Evolutionary conservation across 2,113 vertebrate genomes (phyloP).

Genomic region (Pedetes capensis): DNA sequence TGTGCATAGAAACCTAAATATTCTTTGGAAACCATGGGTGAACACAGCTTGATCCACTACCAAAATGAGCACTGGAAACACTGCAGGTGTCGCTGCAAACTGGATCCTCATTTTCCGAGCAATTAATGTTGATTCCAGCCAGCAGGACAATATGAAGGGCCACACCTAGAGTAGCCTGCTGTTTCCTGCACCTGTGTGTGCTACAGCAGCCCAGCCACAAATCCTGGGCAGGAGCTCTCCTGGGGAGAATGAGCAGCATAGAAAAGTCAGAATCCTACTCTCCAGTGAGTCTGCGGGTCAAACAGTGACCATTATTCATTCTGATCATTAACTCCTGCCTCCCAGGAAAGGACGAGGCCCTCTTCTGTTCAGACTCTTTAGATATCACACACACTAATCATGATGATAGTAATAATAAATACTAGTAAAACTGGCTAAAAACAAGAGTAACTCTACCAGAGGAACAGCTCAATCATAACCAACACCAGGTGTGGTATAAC

Average conservation of each 20-base stretch:
- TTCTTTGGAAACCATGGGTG: background rate
- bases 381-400: background rate
- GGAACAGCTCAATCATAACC: background rate
- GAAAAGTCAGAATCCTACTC: background rate
- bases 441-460: background rate
- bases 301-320: background rate
- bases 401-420: background rate
- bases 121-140: constrained; percentile 53
- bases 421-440: background rate
- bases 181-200: background rate
- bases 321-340: constrained; percentile 28
- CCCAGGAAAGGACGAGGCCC: background rate
- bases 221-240: background rate
- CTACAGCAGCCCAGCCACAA: background rate
- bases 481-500: background rate
- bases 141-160: background rate
- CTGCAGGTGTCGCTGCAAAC: constrained; percentile 32
- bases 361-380: background rate
- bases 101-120: constrained; percentile 47
- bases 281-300: background rate
- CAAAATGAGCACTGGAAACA: background rate
- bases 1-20: background rate
- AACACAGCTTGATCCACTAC: constrained; percentile 3
- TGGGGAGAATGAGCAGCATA: background rate
- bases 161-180: background rate